Base-by-base conservation (phyloP, 1,140 invertebrate genomes). In the Ceratitis capitata region DNA sequence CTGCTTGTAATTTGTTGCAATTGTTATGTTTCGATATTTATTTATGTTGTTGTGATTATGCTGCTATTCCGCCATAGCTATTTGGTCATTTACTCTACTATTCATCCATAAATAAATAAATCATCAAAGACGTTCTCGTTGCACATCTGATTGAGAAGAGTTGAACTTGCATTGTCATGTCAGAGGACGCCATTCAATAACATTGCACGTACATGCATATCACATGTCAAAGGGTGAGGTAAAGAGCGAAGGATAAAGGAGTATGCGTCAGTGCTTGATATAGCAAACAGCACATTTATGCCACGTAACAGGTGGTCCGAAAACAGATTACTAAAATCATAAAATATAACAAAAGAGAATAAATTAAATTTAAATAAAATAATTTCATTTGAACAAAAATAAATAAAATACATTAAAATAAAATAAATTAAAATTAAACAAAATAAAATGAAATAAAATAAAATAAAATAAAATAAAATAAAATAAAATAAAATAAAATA, bases 91-190 rank as follows among this genome's bases (percentile, higher is more conserved):
- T 78, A 78, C 29, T 78, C 23, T 78, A n/a, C 69, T 78, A 78
- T 78, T 78, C 69, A 78, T 78, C 69, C 69, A 78, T 78, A 78
- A 78, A 78, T 78, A 78, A 78, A 78, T 78, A 78, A 78, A 78
- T 78, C 69, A 78, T 78, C 69, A 78, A 78, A 78, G 69, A 78
- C 69, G 35, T 78, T 45, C 69, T 78, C 69, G 45, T 78, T 78
- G 69, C 39, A 78, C 69, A 78, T 78, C 69, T 78, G 69, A 78
- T 78, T 78, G 69, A 45, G 69, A 26, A 3, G 39, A 78, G 35
- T 42, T 78, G 69, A 78, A 78, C 69, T 78, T 78, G 69, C 69
- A 78, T 78, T 78, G 69, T 78, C 69, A 78, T 78, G 69, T 78
- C 39, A 78, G 69, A 78, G 69, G 69, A 78, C 69, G 69, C 39